Conservation (phyloP, 2,888 invertebrate species). For the Eupithecia subumbrata region DNA sequence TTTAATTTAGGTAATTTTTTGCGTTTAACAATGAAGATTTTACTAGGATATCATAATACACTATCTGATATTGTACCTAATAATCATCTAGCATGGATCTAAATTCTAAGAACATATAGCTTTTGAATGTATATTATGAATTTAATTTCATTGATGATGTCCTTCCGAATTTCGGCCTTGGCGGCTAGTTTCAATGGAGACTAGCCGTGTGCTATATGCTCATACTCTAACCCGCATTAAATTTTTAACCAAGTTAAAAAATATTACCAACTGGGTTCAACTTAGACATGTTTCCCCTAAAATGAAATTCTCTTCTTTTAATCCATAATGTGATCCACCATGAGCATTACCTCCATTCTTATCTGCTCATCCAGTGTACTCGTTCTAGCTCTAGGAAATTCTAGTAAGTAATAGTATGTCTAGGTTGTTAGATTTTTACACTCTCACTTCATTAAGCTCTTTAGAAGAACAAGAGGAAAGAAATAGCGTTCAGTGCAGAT, state of each 20-base stretch:
- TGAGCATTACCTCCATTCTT: constrained; percentile 20
- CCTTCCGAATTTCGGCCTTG: background rate
- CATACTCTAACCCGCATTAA: background rate
- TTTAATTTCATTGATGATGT: background rate
- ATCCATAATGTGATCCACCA: background rate
- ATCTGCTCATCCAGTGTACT: constrained; percentile 2
- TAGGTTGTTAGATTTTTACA: background rate
- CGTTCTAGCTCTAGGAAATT: background rate
- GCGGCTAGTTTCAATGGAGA: background rate
- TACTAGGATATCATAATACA: background rate
- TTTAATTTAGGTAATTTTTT: background rate
- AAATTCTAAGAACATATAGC: background rate
- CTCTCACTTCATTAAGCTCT: background rate
- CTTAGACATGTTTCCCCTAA: background rate
- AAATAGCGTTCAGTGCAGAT: background rate
- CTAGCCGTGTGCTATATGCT: background rate
- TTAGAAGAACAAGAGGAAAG: background rate
- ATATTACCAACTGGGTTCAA: background rate
- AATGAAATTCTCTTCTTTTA: background rate
- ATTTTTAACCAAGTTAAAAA: background rate
- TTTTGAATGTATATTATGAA: background rate
- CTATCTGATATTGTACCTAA: background rate
- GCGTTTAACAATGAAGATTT: background rate
- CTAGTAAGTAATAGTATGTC: background rate
- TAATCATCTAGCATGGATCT: background rate